These are phyloP conservation scores for Crenichthys baileyi DNA, from an alignment of 2,797 vertebrate genomes.

Conservation along the genomic window DNA sequence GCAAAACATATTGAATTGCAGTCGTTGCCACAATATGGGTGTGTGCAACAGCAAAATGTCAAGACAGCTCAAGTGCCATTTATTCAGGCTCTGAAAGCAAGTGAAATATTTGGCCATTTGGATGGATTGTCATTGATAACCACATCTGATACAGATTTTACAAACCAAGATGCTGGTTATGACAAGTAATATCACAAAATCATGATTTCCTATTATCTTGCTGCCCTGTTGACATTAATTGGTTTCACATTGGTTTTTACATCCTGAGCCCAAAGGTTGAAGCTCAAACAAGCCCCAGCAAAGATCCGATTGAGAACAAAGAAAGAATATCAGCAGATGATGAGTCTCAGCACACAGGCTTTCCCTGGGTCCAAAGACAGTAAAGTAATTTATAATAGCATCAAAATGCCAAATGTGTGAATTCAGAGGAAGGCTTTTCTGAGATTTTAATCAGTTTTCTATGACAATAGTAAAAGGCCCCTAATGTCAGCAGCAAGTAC, in stretches of 20 bases:
- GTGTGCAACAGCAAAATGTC: background rate
- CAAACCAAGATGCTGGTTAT: background rate
- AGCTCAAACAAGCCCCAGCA: background rate
- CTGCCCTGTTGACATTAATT: background rate
- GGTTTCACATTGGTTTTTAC: background rate
- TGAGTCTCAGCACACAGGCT: background rate
- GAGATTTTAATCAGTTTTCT: conserved; percentile 29
- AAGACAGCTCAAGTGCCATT: background rate
- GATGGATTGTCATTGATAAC: background rate
- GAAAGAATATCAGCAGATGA: background rate
- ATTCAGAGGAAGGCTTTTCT: conserved; percentile 18
- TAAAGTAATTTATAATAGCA: background rate
- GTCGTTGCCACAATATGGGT: background rate
- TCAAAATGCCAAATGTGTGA: background rate
- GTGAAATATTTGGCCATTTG: background rate
- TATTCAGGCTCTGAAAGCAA: background rate
- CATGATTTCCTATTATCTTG: background rate
- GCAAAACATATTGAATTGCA: background rate
- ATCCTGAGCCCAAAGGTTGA: background rate
- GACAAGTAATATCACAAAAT: background rate
- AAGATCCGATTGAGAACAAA: background rate
- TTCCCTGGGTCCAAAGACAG: background rate
- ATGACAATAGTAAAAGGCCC: conserved; percentile 42
- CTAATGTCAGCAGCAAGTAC: conserved; percentile 36
- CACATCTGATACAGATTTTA: background rate